Percentiles rank a stretch among this genome's conserved stretches.
These are phyloP conservation scores for Drosophila ercepeae DNA, from an alignment of 1,140 invertebrate genomes.

Conservation along the genomic window DNA sequence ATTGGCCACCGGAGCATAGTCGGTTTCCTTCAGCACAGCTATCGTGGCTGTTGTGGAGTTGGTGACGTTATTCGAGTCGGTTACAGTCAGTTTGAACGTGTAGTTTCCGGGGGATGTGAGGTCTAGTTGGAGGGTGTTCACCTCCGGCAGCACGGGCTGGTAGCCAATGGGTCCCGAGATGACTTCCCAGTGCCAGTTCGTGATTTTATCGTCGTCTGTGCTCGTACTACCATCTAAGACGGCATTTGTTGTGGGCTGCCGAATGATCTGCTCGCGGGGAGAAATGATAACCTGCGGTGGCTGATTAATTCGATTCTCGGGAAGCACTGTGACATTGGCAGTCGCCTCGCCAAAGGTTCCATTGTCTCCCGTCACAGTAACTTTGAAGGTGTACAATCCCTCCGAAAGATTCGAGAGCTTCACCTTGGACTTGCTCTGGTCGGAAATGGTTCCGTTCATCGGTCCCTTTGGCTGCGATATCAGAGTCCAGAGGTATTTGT, in stretches of 20 bases:
- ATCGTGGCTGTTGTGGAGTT: constrained; percentile 95
- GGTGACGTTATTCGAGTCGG: constrained; percentile 94
- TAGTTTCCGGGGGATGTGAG: constrained; percentile 94
- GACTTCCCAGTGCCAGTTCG: constrained; percentile 95
- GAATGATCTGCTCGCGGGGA: constrained; percentile 92
- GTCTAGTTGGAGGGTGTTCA: constrained; percentile 93
- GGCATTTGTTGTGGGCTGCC: constrained; percentile 94
- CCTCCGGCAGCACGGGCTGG: constrained; percentile 90
- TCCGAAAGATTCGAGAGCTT: constrained; percentile 91
- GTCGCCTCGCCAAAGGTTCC: constrained; percentile 92
- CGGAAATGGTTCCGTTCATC: constrained; percentile 90
- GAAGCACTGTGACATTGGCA: constrained; percentile 96
- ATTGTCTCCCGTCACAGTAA: constrained; percentile 89
- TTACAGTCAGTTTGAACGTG: constrained; percentile 96
- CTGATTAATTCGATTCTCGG: constrained; percentile 93
- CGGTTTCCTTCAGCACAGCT: constrained; percentile 94
- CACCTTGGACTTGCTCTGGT: constrained; percentile 92
- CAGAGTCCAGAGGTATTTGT: constrained; percentile 95
- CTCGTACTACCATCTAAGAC: constrained; percentile 92
- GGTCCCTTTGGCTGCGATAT: constrained; percentile 92
- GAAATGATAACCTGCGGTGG: constrained; percentile 94
- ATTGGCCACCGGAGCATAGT: constrained; percentile 97
- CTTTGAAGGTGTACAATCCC: constrained; percentile 95
- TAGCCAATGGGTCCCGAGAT: constrained; percentile 94
- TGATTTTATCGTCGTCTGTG: constrained; percentile 92